Evolutionary conservation across 2,888 invertebrate species (phyloP), one percentile per base, ranked within the genome.

Genomic region (Microdon myrmicae): DNA sequence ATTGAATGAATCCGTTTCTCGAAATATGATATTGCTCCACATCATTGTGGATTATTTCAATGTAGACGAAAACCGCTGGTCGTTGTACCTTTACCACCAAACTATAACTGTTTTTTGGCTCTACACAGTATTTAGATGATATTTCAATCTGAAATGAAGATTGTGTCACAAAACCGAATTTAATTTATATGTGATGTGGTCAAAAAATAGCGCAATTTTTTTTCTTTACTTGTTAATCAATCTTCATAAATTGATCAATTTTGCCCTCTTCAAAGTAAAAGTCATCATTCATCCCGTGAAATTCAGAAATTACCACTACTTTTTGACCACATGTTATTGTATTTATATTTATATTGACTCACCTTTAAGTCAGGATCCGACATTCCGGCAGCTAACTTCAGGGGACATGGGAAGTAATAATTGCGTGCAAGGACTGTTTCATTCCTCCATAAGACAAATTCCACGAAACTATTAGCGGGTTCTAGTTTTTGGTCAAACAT

Each of bases 391-490:
- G 84, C 79, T 25, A 81, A 71, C 69, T 86, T 86, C 28, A 89
- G 80, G 10, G 83, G 77, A 25, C 75, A 80, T 0, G 89, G 88
- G 70, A 90, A 88, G 3, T 88, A 78, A 70, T 85, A 89, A 74
- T 90, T 91, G 48, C 83, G 80, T 0, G 90, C 87, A 2, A 86
- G 81, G 1, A 83, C 74, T 1, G 79, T 73, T 0, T 51, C 19
- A 0, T 77, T 73, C 3, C 84, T 80, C 56, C 77, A 79, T n/a
- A 90, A 73, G 2, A 83, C 78, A 59, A 85, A 84, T 69, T 78
- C 74, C 2, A 77, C 32, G 35, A 75, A 75, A 6, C 73, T 69
- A 32, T 79, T 78, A 10, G 64, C 61, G 7, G 28, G 39, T 2
- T 69, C 73, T 6, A 72, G 74, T 1, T 60, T 55, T 1, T 68